These are phyloP conservation scores for Dryoscopus gambensis DNA, from an alignment of 2,113 vertebrate genomes.

Conservation along the genomic window DNA sequence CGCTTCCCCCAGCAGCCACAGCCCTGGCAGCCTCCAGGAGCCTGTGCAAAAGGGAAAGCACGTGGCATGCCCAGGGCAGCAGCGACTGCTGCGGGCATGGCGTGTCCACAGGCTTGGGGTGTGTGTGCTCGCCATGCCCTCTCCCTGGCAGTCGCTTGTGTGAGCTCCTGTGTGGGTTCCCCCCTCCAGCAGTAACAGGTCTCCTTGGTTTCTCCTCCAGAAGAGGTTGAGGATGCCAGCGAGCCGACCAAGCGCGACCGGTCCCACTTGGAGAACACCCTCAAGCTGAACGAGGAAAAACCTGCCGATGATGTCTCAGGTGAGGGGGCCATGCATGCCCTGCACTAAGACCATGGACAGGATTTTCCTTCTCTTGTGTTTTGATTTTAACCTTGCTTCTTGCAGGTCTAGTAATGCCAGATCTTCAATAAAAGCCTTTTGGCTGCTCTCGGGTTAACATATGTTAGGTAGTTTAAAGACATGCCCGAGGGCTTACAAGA, in stretches of 20 bases:
- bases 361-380: background rate
- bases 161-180: background rate
- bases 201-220: slow-evolving; percentile 61
- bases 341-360: background rate
- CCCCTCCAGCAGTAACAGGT: background rate
- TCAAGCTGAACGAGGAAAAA: slow-evolving; percentile 88
- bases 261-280: slow-evolving; percentile 90
- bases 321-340: background rate
- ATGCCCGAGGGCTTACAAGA: rapidly evolving
- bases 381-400: background rate
- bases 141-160: background rate
- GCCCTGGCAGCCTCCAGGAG: background rate
- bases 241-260: slow-evolving; percentile 82
- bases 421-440: background rate
- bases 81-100: rapidly evolving
- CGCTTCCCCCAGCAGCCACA: background rate
- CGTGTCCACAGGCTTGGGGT: rapidly evolving
- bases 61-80: rapidly evolving
- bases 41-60: background rate
- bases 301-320: slow-evolving; percentile 88
- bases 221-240: slow-evolving; percentile 79
- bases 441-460: background rate
- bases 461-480: background rate
- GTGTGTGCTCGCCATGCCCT: background rate
- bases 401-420: background rate